Evolutionary conservation across 2,113 vertebrate genomes (phyloP).

Genomic region (Galemys pyrenaicus): DNA sequence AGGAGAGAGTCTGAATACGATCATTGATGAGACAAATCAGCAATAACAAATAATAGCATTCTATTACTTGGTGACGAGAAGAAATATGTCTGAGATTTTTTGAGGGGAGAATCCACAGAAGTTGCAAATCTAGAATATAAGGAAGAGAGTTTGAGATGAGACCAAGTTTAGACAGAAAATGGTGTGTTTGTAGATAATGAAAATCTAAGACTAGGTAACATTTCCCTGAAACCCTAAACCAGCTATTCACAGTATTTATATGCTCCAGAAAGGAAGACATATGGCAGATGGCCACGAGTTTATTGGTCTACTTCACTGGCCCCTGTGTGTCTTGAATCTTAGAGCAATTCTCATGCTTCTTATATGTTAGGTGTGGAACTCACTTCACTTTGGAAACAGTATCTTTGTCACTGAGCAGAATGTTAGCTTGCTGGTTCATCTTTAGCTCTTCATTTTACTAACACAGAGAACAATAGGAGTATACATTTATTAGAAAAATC

Average conservation of each 20-base stretch:
- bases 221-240: neutral
- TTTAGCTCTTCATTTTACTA: neutral
- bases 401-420: neutral
- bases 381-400: neutral
- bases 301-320: neutral
- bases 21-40: constrained; percentile 9
- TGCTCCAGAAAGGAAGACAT: neutral
- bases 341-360: neutral
- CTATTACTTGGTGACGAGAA: neutral
- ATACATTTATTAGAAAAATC: constrained; percentile 19
- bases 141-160: neutral
- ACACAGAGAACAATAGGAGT: neutral
- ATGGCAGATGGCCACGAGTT: neutral
- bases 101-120: neutral
- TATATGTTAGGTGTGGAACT: neutral
- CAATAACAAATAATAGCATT: constrained; percentile 7
- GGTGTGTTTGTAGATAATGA: neutral
- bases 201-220: neutral
- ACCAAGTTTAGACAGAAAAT: neutral
- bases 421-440: neutral
- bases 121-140: neutral
- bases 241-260: neutral
- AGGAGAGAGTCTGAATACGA: neutral
- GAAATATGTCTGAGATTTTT: neutral
- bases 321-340: neutral